Evolutionary conservation across 2,113 vertebrate species (phyloP), one percentile per base, ranked within the genome.

Genomic region (Pholis gunnellus): DNA sequence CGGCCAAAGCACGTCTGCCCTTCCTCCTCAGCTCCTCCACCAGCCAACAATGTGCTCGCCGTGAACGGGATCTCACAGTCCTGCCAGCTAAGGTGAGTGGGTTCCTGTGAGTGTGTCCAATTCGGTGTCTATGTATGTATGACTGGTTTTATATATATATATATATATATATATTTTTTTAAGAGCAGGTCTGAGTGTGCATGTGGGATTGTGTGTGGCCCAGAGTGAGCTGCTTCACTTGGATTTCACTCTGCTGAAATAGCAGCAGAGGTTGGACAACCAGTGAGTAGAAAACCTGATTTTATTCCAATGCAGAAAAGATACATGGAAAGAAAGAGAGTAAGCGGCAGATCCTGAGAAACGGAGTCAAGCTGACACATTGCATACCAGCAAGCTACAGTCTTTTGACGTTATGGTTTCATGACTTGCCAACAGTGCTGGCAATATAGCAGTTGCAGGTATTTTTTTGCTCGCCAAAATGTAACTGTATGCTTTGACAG

Each of bases 31-130:
- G 67, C 75, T 85, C 67, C 59, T 83, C 77, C 76, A 87, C 18
- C 56, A 89, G 83, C 73, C 88, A 81, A 81, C 89, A 87, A 71
- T 86, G 74, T 91, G 87, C 72, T 31, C 88, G 85, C 69, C 73
- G 65, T 75, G 54, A 18, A 82, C 60, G 52, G 68, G 73, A 91
- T 89, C 75, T 83, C 82, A 63, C 69, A 74, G 74, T 77, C 52
- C 82, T 86, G 65, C 73, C 82, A 87, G 81, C 72, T 79, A 54
- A 88, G 85, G 77, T 87, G 85, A 92, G 75, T 31, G 83, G 72
- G 76, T 90, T 88, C 75, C 68, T 81, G 46, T 72, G 71, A 78
- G 73, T 15, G 46, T 73, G 75, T 73, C 54, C 57, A 75, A 68
- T 50, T 27, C 1, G 0, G 20, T 48, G 63, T 72, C 76, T 50